Percentiles rank a stretch among this genome's conserved stretches.
phyloP scores from a whole-genome alignment of 2,797 vertebrate genomes.

The Odontamblyopus rebecca region DNA sequence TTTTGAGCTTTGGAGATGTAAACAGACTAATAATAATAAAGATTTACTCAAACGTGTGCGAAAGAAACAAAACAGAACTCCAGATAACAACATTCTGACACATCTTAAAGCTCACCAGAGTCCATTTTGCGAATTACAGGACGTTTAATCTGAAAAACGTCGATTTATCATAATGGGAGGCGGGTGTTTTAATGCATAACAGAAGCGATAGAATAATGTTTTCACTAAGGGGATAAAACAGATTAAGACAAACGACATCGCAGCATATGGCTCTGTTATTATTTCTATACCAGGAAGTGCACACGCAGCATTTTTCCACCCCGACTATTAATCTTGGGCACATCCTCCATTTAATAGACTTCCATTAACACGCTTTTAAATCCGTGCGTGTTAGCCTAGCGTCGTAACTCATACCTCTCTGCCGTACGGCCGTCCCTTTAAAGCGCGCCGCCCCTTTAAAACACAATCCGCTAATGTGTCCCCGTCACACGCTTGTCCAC shows the following conservation, averaged over 20 bases:
- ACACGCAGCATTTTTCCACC: constrained; percentile 48
- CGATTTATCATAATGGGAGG: neutral
- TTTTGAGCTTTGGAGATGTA: too few relatives aligned
- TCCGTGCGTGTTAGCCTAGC: constrained; percentile 37
- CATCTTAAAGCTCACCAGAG: too few relatives aligned
- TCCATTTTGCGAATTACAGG: too few relatives aligned
- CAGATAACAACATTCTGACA: too few relatives aligned
- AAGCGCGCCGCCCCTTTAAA: constrained; percentile 66
- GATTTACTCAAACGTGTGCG: too few relatives aligned
- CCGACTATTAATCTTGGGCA: constrained; percentile 57
- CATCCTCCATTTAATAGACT: constrained; percentile 60
- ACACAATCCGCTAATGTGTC: constrained; percentile 78
- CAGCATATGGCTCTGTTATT: constrained; percentile 34
- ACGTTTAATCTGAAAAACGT: neutral
- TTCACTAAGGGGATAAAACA: constrained; percentile 4
- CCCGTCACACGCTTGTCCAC: constrained; percentile 67
- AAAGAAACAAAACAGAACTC: too few relatives aligned
- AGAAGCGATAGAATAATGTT: neutral
- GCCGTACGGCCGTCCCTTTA: constrained; percentile 51
- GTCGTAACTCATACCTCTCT: constrained; percentile 31
- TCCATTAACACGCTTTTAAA: constrained; percentile 67
- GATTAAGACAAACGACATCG: constrained; percentile 36
- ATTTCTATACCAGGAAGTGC: constrained; percentile 42
- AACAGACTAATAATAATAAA: too few relatives aligned
- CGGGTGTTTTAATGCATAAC: neutral